Evolutionary conservation across 2,113 vertebrate genomes (phyloP), one percentile per base, ranked within the genome.

Genomic region (Formicarius rufipectus): DNA sequence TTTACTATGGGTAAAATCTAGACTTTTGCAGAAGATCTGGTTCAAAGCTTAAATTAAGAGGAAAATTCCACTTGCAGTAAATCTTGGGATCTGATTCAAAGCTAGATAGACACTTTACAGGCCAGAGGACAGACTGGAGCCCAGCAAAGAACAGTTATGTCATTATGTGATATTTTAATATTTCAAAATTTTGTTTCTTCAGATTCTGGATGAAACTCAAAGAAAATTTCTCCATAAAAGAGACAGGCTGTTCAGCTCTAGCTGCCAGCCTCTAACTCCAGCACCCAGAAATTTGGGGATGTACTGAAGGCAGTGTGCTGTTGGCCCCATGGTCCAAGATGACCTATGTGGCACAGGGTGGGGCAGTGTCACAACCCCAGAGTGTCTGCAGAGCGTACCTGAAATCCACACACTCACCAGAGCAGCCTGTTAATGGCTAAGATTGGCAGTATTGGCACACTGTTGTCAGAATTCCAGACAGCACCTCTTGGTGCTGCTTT

Each of bases 261-360:
- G 15, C 37, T 58, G 8, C 30, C 73, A 59, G 14, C 4, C 37
- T 58, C 14, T 47, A 52, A n/a, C 8, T 53, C n/a, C 42, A 74
- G 59, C 87, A 67, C 4, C 20, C 55, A 63, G 39, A 63, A 72
- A 67, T 55, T 0, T 18, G 4, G 13, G 30, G 21, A 60, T 69
- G 30, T 1, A 3, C 19, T 1, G 5, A 73, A 45, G 0, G 0
- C 44, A 60, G 35, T 0, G 1, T 35, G 35, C 31, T 76, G 23
- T 28, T 1, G 4, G 24, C 23, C 44, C 4, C 3, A 55, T 1
- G 4, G 24, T 27, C 44, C 4, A 4, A 55, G 53, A 9, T 60
- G 56, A 66, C 23, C n/a, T 4, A 0, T 44, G 47, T 18, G 9
- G 12, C 2, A 0, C 55, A 79, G 42, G 42, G 22, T 66, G 72